phyloP scores from a whole-genome alignment of 2,797 vertebrate species.

The Melanotaenia pygmaea region DNA sequence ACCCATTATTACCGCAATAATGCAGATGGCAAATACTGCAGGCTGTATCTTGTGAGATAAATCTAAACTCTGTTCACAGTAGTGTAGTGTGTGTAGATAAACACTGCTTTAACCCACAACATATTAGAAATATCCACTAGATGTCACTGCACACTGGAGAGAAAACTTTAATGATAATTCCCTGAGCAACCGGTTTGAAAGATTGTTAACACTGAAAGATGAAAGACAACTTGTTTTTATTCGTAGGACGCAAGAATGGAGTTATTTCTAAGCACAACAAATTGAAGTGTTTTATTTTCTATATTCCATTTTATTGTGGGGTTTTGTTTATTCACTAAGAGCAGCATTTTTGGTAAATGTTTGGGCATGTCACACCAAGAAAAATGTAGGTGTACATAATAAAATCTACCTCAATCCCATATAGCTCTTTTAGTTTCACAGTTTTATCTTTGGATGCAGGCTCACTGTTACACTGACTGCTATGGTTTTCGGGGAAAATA shows the following conservation, averaged over 20 bases:
- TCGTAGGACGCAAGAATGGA: not conserved
- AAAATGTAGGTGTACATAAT: not conserved
- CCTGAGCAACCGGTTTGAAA: not conserved
- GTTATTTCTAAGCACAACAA: not conserved
- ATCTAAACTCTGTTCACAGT: conserved; percentile 1
- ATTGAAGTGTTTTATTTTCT: not conserved
- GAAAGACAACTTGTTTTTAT: not conserved
- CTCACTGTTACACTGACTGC: not conserved
- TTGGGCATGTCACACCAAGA: not conserved
- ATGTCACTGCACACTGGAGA: conserved; percentile 40
- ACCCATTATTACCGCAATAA: not conserved
- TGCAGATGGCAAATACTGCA: conserved; percentile 3
- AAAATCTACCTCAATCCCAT: not conserved
- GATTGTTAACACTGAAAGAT: not conserved
- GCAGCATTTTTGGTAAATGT: not conserved
- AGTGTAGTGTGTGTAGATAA: conserved; percentile 1
- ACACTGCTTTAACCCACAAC: not conserved
- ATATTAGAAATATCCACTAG: conserved; percentile 50
- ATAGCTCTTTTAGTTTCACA: not conserved
- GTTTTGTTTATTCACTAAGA: not conserved
- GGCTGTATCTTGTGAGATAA: not conserved
- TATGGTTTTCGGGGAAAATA: not conserved
- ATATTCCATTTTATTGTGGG: not conserved
- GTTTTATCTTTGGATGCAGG: not conserved
- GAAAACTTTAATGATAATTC: not conserved